Evolutionary conservation across 2,113 vertebrate genomes (phyloP).

Genomic region (Phrynosoma blainvillii): DNA sequence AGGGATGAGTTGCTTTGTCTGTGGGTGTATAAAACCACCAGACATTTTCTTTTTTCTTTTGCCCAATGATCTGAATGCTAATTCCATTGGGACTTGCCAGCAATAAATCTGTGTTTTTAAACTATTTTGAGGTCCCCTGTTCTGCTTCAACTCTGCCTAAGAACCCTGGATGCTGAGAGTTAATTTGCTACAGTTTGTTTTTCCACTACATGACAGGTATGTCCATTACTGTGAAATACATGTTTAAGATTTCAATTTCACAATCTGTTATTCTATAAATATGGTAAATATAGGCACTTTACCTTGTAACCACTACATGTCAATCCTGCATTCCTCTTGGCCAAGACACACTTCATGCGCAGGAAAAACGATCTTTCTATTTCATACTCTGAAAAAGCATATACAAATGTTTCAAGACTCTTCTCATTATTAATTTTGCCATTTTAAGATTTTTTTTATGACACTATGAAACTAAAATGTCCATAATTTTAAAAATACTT

Average conservation of each 20-base stretch:
- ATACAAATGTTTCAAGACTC: slow-evolving; percentile 7
- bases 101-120: no score
- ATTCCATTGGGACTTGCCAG: no score
- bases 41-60: no score
- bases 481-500: not conserved
- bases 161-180: no score
- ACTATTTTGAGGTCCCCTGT: no score
- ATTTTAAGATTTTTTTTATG: not conserved
- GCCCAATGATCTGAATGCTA: no score
- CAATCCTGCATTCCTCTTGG: slow-evolving; percentile 92
- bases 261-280: rapidly evolving
- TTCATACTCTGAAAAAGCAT: slow-evolving; percentile 87
- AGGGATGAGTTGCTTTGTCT: no score
- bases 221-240: not conserved
- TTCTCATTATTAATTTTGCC: not conserved
- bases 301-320: slow-evolving; percentile 97
- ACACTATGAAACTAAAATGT: not conserved
- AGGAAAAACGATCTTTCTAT: slow-evolving; percentile 93
- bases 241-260: rapidly evolving
- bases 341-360: slow-evolving; percentile 95
- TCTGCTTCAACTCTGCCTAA: no score
- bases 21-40: no score
- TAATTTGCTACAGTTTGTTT: no score
- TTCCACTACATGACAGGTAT: not conserved
- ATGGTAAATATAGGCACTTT: not conserved